Base-by-base conservation (phyloP, 2,113 vertebrate genomes). In the Tyto alba region DNA sequence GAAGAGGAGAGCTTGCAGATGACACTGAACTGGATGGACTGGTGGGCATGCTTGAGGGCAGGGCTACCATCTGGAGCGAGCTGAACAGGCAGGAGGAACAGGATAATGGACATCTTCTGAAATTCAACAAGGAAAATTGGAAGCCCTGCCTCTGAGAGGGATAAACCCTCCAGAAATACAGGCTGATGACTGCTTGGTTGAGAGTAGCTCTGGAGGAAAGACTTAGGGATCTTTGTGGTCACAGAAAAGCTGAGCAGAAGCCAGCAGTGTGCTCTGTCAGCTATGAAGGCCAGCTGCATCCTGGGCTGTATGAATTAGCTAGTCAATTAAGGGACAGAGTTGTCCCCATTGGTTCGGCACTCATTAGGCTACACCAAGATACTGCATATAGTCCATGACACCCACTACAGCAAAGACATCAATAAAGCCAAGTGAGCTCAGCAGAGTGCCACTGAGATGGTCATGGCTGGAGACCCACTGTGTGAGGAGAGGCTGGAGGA, bases 21-120 rank as follows among this genome's bases (percentile, higher is more conserved):
- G 43, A 72, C 5, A 12, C 1, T 0, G 2, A 36, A 41, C 10
- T 36, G 17, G 2, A 63, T 14, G 16, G 25, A 45, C 6, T 45
- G 4, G 4, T 34, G 14, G 17, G 17, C 45, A 19, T 2, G 2
- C 7, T 43, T 75, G 50, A 48, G 30, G 20, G 12, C 43, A 48
- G 30, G 20, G 2, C 11, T 71, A 59, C 8, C 22, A 29, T 17
- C 8, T 5, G 1, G 41, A 69, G 12, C 11, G 14, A 73, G 7
- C 14, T 68, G 26, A 23, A 40, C 4, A 41, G 45, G 5, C 8
- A 48, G 20, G 16, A 41, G 38, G 4, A 79, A 64, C 2, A 30
- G 2, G 30, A 38, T 1, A 0, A 32, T 27, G 12, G 7, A 59
- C 69, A 47, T 27, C 6, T 71, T 84, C 56, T 77, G 34, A 60